Evolutionary conservation across 2,797 vertebrate species (phyloP).

Genomic region (Sebastolobus alascanus): DNA sequence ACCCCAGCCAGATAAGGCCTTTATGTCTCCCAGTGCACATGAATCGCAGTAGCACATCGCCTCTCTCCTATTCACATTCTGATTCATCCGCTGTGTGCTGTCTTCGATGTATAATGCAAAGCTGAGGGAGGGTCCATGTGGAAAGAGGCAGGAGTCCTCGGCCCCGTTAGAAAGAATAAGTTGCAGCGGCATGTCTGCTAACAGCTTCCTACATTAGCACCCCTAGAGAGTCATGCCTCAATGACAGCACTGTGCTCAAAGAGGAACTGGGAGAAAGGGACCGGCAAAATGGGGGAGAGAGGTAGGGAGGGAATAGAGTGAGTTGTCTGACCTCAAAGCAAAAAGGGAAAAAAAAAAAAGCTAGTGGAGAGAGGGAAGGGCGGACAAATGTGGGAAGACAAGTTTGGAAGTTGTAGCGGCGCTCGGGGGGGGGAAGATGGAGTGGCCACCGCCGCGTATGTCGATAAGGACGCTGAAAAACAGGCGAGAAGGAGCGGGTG

Average conservation of each 20-base stretch:
- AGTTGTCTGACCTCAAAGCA: slow-evolving; percentile 62
- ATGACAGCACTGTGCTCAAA: slow-evolving; percentile 68
- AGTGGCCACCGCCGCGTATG: not conserved
- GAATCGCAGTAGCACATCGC: slow-evolving; percentile 21
- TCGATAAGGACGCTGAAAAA: slow-evolving; percentile 40
- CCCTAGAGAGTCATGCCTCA: slow-evolving; percentile 64
- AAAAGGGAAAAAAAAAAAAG: slow-evolving; percentile 20
- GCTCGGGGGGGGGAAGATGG: not conserved
- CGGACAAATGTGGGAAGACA: slow-evolving; percentile 37
- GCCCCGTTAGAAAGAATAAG: slow-evolving; percentile 68
- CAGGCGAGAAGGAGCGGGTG: slow-evolving; percentile 27
- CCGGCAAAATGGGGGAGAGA: not conserved
- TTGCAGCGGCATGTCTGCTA: slow-evolving; percentile 72
- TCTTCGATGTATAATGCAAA: slow-evolving; percentile 74
- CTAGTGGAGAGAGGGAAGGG: slow-evolving; percentile 21
- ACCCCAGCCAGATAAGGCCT: slow-evolving; percentile 27
- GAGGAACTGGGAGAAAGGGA: slow-evolving; percentile 35
- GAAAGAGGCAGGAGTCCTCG: slow-evolving; percentile 45
- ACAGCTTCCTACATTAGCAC: slow-evolving; percentile 67
- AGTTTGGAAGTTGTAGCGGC: slow-evolving; percentile 32
- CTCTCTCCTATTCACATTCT: slow-evolving; percentile 20
- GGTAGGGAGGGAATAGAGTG: slow-evolving; percentile 23
- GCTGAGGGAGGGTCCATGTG: slow-evolving; percentile 58
- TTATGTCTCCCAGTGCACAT: slow-evolving; percentile 33
- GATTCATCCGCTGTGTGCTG: slow-evolving; percentile 46